Evolutionary conservation across 2,888 invertebrate genomes (phyloP).

Genomic region (Synergus laeviventris): DNA sequence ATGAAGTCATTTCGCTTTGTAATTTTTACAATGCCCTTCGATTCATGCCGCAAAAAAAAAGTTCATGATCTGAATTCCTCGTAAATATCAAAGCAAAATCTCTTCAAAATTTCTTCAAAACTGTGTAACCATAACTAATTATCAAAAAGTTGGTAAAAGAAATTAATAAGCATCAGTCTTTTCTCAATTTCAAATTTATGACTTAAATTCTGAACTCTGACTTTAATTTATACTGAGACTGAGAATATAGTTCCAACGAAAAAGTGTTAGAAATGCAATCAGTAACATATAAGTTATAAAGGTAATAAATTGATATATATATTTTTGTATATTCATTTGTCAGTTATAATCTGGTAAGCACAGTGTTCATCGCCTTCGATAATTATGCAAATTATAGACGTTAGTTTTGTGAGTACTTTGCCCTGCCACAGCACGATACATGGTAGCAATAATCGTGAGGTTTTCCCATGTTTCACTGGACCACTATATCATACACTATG

Average conservation of each 20-base stretch:
- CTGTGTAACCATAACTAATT: no score
- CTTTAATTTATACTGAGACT: not conserved
- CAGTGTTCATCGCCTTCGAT: not conserved
- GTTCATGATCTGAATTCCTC: not conserved
- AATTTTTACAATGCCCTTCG: slow-evolving; percentile 35
- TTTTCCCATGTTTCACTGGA: slow-evolving; percentile 6
- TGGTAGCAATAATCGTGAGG: slow-evolving; percentile 1
- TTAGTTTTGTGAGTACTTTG: not conserved
- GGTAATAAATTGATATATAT: not conserved
- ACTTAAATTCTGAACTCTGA: not conserved
- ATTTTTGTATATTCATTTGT: not conserved
- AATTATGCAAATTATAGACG: slow-evolving; percentile 15
- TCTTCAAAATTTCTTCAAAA: not conserved
- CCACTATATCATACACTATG: not conserved
- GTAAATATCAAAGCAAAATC: not conserved
- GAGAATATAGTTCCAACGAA: not conserved
- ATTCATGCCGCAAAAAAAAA: slow-evolving; percentile 37
- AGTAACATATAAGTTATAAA: not conserved
- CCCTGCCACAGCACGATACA: not conserved
- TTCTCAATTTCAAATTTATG: no score
- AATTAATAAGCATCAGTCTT: no score
- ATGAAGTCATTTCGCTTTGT: slow-evolving; percentile 57
- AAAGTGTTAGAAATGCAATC: not conserved
- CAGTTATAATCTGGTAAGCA: not conserved
- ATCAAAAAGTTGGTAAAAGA: no score